Evolutionary conservation across 2,113 vertebrate species (phyloP), one percentile per base, ranked within the genome.

Genomic region (Phalacrocorax brasilianus): DNA sequence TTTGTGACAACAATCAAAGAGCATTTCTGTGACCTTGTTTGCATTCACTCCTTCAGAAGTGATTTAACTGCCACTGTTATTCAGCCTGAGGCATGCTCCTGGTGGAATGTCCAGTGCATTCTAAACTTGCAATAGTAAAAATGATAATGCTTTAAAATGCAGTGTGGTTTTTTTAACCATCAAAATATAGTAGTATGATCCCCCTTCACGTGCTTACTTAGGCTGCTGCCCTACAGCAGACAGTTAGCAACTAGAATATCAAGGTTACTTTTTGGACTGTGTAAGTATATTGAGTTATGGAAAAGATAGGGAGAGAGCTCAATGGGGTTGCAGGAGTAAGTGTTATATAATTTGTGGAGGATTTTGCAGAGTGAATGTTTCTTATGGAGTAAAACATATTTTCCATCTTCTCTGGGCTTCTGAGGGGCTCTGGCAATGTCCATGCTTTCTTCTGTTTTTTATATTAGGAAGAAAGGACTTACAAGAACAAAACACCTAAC

Each of bases 51-150:
- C 38, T 55, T 72, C 66, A 65, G 66, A 56, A 88, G 22, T 45
- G 47, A 59, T 76, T 85, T 63, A 59, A 23, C 28, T 83, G 26
- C 30, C 23, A 4, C 0, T 0, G 32, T 52, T 30, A 30, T 17
- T 44, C 59, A n/a, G 22, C 28, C 16, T 66, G 50, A 61, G 30
- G 38, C 10, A 11, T 0, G 0, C 5, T 75, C 6, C 44, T 42
- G 22, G 12, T 53, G 47, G 11, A 18, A 38, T 6, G 14, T 85
- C 26, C 44, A 52, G 15, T 72, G 26, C 11, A 5, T 85, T 76
- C 40, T 80, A 30, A 83, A 61, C 47, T 65, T 83, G 12, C 26
- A 68, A 1, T 33, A 66, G 12, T 26, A 35, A 86, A 88, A 88
- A 52, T 19, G 1, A 14, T 30, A 42, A 45, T 8, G 2, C 2